Evolutionary conservation across 2,113 vertebrate species (phyloP), one percentile per base, ranked within the genome.

Genomic region (Syngnathus floridae): DNA sequence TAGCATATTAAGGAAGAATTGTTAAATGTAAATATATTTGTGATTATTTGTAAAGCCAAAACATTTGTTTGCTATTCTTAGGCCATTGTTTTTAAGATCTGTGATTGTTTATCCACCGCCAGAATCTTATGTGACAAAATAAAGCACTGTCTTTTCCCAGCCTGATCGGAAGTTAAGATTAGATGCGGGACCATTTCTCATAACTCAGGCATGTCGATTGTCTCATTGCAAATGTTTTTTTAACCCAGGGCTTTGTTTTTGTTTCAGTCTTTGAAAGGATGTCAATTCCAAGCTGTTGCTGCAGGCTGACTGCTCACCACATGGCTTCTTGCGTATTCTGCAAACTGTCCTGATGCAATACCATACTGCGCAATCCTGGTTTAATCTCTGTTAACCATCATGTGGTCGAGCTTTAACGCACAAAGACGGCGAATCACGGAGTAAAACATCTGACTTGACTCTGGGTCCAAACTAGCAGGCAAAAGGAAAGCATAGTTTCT

Each of bases 211-310:
- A 8, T 22, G 40, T 2, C 4, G 17, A 48, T 3, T 7, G 17
- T 48, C 46, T 48, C 6, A 45, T 45, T 45, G 11, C 12, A 45
- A 5, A 40, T 40, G 7, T 41, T 41, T 57, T 62, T 51, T 1
- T 41, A 48, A 41, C 40, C 11, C 40, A 41, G 40, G 12, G 40
- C 9, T 41, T 41, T 41, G 40, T 41, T 41, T 41, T 68, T 75
- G 57, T 75, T 69, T 74, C 22, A 49, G 17, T 5, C 0, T 8
- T 7, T 16, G 45, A 48, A 61, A n/a, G 68, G 73, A 73, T 49
- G 70, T 49, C 57, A 21, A 63, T 74, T 75, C 2, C 7, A 65
- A 73, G 57, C 66, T 70, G 19, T 11, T 9, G 45, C 26, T 31
- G 59, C 65, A 35, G 48, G 12, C 26, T 54, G 5, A 72, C 38